A percentile compares a stretch with the other conserved stretches of the same genome.
Conservation (phyloP, 1,140 invertebrate genomes). For the Bombus difficillimus region DNA sequence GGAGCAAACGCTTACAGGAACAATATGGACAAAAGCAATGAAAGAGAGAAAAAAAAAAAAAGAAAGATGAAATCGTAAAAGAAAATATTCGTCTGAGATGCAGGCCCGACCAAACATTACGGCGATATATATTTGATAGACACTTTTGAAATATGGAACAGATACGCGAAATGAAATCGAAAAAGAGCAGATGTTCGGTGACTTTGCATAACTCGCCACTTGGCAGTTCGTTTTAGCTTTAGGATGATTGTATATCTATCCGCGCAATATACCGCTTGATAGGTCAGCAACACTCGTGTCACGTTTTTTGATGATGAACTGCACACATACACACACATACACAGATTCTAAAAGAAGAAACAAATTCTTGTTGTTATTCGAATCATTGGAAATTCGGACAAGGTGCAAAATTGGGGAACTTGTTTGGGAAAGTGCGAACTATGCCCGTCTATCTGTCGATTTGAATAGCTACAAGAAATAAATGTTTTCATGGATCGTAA, state of each 20-base stretch:
- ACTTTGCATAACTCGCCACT: conserved; percentile 41
- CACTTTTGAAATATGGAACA: conserved; percentile 22
- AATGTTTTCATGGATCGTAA: conserved; percentile 69
- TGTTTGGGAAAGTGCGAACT: too few relatives aligned
- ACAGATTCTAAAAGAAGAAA: conserved; percentile 43
- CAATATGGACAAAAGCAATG: conserved; percentile 23
- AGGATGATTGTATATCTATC: conserved; percentile 62
- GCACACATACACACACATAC: conserved; percentile 19
- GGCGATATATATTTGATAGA: conserved; percentile 56
- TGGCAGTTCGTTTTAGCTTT: conserved; percentile 59
- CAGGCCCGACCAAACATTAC: conserved; percentile 37
- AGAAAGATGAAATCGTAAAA: not conserved
- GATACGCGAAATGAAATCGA: conserved; percentile 18
- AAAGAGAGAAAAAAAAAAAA: too few relatives aligned
- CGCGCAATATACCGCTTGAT: conserved; percentile 63
- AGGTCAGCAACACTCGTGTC: conserved; percentile 51
- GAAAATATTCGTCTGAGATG: conserved; percentile 8
- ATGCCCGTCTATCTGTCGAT: not conserved
- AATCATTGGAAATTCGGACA: conserved; percentile 8
- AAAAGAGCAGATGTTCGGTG: conserved; percentile 26
- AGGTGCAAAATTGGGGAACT: not conserved
- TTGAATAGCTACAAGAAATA: conserved; percentile 48
- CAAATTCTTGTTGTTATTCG: conserved; percentile 18
- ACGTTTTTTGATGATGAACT: conserved; percentile 47
- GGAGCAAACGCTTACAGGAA: not conserved